These are phyloP conservation scores for Scatophagus argus DNA, from an alignment of 2,113 vertebrate genomes.

Conservation along the genomic window DNA sequence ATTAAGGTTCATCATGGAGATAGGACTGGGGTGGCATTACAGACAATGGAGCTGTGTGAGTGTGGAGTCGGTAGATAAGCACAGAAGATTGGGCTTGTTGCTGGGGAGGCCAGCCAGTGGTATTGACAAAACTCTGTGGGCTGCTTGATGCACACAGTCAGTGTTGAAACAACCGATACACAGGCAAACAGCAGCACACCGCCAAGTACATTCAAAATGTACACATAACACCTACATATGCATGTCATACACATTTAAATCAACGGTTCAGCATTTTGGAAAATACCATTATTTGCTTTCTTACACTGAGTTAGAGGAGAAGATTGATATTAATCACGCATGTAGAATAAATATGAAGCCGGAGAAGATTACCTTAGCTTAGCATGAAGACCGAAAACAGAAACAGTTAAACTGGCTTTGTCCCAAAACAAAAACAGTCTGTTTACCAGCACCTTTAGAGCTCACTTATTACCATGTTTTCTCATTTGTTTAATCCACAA, in stretches of 20 bases:
- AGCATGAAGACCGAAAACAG: neutral
- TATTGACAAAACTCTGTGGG: constrained; percentile 55
- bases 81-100: constrained; percentile 37
- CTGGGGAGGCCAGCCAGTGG: constrained; percentile 18
- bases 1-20: constrained; percentile 59
- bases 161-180: constrained; percentile 41
- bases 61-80: constrained; percentile 51
- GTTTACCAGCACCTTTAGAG: neutral
- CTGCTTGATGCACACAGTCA: constrained; percentile 36
- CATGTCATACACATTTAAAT: neutral
- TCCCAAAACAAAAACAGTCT: neutral
- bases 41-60: constrained; percentile 45
- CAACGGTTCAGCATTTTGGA: constrained; percentile 1
- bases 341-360: neutral
- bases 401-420: neutral
- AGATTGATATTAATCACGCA: too few species aligned
- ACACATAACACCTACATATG: neutral
- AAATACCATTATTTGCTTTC: too few species aligned
- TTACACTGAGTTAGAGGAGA: too few species aligned
- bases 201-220: too few species aligned
- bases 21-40: constrained; percentile 38
- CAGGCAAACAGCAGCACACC: constrained; percentile 15
- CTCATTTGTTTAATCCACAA: neutral
- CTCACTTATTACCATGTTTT: neutral
- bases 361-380: neutral